Conservation (phyloP, 1,140 invertebrate genomes). For the Nomia melanderi region DNA sequence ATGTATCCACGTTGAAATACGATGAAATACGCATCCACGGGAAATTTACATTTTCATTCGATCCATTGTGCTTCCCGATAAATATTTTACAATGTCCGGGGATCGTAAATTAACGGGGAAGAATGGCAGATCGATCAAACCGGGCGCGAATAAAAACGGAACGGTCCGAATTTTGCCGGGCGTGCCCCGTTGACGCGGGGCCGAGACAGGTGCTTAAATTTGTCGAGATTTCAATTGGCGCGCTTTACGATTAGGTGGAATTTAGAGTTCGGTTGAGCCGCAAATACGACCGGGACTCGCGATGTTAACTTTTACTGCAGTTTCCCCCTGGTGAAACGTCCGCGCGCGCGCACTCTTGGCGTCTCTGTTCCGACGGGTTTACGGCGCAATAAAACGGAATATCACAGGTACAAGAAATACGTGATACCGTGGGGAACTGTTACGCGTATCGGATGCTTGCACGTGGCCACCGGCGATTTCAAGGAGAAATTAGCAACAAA, state of each 20-base stretch:
- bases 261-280: constrained; percentile 10
- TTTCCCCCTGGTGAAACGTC: constrained; percentile 17
- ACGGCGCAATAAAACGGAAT: constrained; percentile 48
- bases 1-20: not conserved
- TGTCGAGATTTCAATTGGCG: not conserved
- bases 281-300: not conserved
- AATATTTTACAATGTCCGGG: not conserved
- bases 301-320: constrained; percentile 36
- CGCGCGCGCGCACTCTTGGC: not conserved
- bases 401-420: constrained; percentile 23
- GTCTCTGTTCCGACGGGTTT: constrained; percentile 34
- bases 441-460: not conserved
- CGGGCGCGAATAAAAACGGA: not conserved
- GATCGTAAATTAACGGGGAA: not conserved
- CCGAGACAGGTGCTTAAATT: too few species aligned
- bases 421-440: constrained; percentile 15
- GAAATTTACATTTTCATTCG: not conserved
- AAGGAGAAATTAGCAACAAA: constrained; percentile 19
- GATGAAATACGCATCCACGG: too few species aligned
- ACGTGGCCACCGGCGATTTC: constrained; percentile 10
- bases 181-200: too few species aligned
- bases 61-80: not conserved
- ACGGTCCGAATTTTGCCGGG: too few species aligned
- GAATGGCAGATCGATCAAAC: not conserved
- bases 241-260: constrained; percentile 25